phyloP scores from a whole-genome alignment of 2,797 vertebrate species.

The Melanotaenia parkinsoni region DNA sequence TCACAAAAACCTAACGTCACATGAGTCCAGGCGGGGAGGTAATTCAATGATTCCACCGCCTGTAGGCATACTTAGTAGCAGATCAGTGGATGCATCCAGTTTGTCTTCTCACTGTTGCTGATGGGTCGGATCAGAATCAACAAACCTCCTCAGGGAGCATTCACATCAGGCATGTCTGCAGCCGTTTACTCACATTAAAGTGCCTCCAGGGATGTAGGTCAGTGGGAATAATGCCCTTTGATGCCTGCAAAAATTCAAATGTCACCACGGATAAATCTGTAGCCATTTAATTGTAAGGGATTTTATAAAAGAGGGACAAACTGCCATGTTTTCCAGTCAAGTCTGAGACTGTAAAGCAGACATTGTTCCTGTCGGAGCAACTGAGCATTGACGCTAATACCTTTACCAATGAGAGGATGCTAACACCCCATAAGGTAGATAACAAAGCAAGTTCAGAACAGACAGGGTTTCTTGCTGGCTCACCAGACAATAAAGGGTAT shows the following conservation, averaged over 20 bases:
- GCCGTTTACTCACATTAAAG: slow-evolving; percentile 7
- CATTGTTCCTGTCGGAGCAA: too few species aligned
- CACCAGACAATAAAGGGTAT: too few species aligned
- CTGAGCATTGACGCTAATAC: too few species aligned
- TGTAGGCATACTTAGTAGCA: slow-evolving; percentile 2
- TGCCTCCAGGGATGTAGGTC: slow-evolving; percentile 1
- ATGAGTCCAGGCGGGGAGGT: neutral
- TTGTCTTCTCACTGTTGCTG: slow-evolving; percentile 13
- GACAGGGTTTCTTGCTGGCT: too few species aligned
- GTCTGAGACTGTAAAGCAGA: too few species aligned
- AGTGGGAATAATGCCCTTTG: neutral
- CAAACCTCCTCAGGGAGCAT: neutral
- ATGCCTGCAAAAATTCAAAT: neutral
- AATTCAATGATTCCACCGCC: slow-evolving; percentile 19
- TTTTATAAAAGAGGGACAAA: too few species aligned
- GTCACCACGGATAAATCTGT: neutral
- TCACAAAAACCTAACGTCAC: neutral
- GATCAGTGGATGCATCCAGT: neutral
- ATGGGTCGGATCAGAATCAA: slow-evolving; percentile 15
- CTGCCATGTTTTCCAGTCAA: too few species aligned
- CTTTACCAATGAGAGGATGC: too few species aligned
- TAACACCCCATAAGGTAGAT: too few species aligned
- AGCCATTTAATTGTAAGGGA: too few species aligned
- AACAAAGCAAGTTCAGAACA: too few species aligned
- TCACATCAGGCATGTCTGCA: neutral